Evolutionary conservation across 1,140 invertebrate genomes (phyloP).

Genomic region (Mamestra configurata): DNA sequence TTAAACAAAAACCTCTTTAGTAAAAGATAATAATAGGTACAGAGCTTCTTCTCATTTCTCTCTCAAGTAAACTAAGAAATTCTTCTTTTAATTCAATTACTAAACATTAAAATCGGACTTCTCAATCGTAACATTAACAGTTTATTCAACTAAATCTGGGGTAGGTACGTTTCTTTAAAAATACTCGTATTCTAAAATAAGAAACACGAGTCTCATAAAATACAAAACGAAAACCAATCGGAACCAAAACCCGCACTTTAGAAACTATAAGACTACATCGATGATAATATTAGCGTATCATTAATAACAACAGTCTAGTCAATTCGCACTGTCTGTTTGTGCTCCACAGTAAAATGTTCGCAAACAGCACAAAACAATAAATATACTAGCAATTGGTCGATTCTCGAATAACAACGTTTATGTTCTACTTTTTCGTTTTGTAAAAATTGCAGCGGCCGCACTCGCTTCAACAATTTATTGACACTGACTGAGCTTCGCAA

Average conservation of each 20-base stretch:
- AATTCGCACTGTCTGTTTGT: conserved; percentile 12
- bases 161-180: neutral
- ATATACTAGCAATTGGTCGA: conserved; percentile 50
- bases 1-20: too few relatives aligned
- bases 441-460: conserved; percentile 59
- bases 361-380: conserved; percentile 49
- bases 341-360: neutral
- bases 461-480: conserved; percentile 50
- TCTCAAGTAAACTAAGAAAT: too few relatives aligned
- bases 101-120: neutral
- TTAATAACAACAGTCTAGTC: conserved; percentile 29
- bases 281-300: conserved; percentile 11
- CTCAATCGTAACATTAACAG: neutral
- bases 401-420: conserved; percentile 56
- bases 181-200: neutral
- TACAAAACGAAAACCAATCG: neutral
- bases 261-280: neutral
- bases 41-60: too few relatives aligned
- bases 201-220: neutral
- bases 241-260: neutral
- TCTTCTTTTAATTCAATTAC: neutral
- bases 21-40: too few relatives aligned
- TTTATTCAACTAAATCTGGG: neutral
- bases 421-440: conserved; percentile 59
- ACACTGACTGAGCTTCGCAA: conserved; percentile 43